Percentiles rank a stretch among this genome's conserved stretches.
These are phyloP conservation scores for Diplolepis rosae DNA, from an alignment of 2,888 invertebrate genomes.

Conservation along the genomic window DNA sequence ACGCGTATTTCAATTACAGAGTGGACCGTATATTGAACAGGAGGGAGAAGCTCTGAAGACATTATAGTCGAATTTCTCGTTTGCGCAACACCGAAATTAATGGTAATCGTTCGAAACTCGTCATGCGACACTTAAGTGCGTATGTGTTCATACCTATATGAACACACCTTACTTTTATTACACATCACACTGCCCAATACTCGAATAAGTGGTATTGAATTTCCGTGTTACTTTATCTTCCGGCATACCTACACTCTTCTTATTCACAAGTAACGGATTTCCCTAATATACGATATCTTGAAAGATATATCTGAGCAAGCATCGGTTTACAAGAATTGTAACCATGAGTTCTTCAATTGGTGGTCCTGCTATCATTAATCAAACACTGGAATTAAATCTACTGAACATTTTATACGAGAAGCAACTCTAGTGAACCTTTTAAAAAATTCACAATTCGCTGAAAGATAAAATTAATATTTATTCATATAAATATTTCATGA, in stretches of 20 bases:
- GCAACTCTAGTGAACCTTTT: neutral
- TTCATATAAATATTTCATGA: neutral
- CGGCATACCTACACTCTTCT: neutral
- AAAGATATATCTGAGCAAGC: neutral
- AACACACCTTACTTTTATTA: neutral
- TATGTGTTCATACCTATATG: neutral
- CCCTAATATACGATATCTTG: neutral
- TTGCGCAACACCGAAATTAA: conserved; percentile 58
- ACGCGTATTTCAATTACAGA: conserved; percentile 36
- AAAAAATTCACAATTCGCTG: neutral
- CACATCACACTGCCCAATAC: neutral
- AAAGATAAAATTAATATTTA: neutral
- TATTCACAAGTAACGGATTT: neutral
- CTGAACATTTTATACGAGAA: neutral
- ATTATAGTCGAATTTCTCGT: conserved; percentile 58
- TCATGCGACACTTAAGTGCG: conserved; percentile 38
- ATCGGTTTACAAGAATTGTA: neutral
- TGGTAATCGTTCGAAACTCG: conserved; percentile 51
- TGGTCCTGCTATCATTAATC: neutral
- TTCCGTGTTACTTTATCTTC: neutral
- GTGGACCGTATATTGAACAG: conserved; percentile 31
- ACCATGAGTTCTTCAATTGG: neutral
- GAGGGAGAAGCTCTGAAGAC: conserved; percentile 47
- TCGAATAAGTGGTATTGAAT: neutral
- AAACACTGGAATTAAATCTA: neutral